Evolutionary conservation across 2,113 vertebrate species (phyloP).

Genomic region (Amblyornis subalaris): DNA sequence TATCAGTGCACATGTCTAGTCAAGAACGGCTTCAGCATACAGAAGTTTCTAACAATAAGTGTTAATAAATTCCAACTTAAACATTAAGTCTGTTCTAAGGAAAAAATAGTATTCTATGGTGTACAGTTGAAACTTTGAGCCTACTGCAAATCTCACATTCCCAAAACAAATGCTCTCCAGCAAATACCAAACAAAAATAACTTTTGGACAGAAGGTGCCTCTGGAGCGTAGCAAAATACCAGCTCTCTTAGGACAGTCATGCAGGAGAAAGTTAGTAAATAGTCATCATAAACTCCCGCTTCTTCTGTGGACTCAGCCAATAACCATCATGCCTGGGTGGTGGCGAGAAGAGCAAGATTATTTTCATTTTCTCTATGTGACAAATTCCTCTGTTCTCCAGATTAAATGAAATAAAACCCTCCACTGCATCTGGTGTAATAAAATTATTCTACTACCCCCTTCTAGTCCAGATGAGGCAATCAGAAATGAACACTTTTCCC

Average conservation of each 20-base stretch:
- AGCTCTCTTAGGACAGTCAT: neutral
- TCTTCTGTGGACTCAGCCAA: conserved; percentile 26
- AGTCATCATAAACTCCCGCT: conserved; percentile 12
- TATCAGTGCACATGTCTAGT: neutral
- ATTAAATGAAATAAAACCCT: conserved; percentile 53
- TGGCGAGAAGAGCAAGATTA: conserved; percentile 4
- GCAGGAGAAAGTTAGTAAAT: conserved; percentile 55
- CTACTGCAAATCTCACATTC: conserved; percentile 50
- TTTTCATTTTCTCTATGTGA: conserved; percentile 64
- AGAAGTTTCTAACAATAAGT: neutral
- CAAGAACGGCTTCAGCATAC: neutral
- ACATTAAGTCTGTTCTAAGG: neutral
- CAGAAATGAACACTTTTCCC: conserved; percentile 37
- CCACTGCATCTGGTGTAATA: conserved; percentile 43
- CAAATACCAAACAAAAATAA: conserved; percentile 64
- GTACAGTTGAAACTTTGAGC: conserved; percentile 38
- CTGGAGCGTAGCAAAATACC: conserved; percentile 37
- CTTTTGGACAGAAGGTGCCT: conserved; percentile 55
- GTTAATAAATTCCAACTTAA: conserved; percentile 32
- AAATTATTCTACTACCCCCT: conserved; percentile 1
- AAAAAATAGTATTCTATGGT: conserved; percentile 7
- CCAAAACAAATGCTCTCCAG: conserved; percentile 51
- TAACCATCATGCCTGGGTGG: neutral
- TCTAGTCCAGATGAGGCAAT: conserved; percentile 53
- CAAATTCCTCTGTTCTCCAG: conserved; percentile 46